These are phyloP conservation scores for Rosalia funebris DNA, from an alignment of 2,888 invertebrate species.

Conservation along the genomic window DNA sequence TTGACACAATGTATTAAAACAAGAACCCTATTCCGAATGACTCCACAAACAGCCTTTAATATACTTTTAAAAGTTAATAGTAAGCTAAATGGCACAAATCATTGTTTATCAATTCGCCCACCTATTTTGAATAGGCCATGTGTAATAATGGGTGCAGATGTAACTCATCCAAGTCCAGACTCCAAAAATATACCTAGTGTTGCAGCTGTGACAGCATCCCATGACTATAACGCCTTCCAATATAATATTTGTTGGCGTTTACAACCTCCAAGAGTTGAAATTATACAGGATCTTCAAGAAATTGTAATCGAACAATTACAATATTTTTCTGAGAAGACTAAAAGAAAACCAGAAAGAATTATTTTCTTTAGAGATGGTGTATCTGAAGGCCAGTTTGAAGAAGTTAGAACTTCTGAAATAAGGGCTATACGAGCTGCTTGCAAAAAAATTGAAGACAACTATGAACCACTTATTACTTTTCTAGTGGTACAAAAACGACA, in stretches of 20 bases:
- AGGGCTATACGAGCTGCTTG: slow-evolving; percentile 79
- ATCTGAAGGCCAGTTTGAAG: slow-evolving; percentile 83
- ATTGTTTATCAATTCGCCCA: slow-evolving; percentile 58
- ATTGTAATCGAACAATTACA: slow-evolving; percentile 69
- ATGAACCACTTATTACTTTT: slow-evolving; percentile 85
- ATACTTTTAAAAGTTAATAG: slow-evolving; percentile 81
- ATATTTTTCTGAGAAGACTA: slow-evolving; percentile 67
- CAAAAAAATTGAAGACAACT: slow-evolving; percentile 64
- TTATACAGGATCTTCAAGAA: slow-evolving; percentile 77
- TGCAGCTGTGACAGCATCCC: slow-evolving; percentile 80
- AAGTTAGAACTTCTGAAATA: slow-evolving; percentile 74
- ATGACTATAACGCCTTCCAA: slow-evolving; percentile 73
- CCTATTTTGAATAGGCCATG: slow-evolving; percentile 63
- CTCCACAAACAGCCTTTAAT: slow-evolving; percentile 73
- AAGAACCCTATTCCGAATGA: slow-evolving; percentile 66
- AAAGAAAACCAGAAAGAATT: slow-evolving; percentile 71
- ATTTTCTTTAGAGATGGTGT: slow-evolving; percentile 88
- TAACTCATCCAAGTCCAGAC: slow-evolving; percentile 90
- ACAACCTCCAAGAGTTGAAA: slow-evolving; percentile 79
- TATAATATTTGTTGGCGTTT: slow-evolving; percentile 83
- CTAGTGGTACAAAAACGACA: slow-evolving; percentile 96
- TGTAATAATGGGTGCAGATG: slow-evolving; percentile 85
- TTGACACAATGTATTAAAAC: slow-evolving; percentile 79
- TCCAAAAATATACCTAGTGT: slow-evolving; percentile 73
- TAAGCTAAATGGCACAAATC: slow-evolving; percentile 86